Percentiles rank a stretch among this genome's conserved stretches.
Evolutionary conservation across 2,113 vertebrate genomes (phyloP).

Genomic region (Phyllopteryx taeniolatus): DNA sequence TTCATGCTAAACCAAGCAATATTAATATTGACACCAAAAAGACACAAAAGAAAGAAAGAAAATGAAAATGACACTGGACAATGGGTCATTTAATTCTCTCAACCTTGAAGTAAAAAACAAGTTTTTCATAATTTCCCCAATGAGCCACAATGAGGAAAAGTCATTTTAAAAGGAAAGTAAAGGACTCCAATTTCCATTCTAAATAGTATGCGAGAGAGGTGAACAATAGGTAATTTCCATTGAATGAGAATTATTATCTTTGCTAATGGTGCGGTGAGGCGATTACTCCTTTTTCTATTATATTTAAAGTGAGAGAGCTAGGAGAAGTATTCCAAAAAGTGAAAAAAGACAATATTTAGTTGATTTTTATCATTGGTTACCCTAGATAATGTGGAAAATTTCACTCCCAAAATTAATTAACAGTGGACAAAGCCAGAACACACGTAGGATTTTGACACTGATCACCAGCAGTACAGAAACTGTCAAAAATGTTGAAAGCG

Average conservation of each 20-base stretch:
- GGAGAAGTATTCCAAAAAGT: neutral
- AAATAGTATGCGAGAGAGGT: neutral
- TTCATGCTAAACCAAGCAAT: neutral
- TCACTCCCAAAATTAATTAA: neutral
- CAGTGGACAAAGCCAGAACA: neutral
- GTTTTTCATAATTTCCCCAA: neutral
- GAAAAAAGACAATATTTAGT: neutral
- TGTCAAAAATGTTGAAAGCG: slow-evolving; percentile 1
- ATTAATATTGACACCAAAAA: neutral
- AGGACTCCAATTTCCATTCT: neutral
- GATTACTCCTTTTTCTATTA: neutral
- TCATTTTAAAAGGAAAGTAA: neutral
- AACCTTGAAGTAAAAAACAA: neutral
- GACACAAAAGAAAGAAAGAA: neutral
- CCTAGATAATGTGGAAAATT: neutral
- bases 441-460: neutral
- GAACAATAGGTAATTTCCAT: neutral
- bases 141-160: neutral
- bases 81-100: neutral
- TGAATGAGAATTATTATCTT: neutral
- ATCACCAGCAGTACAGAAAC: neutral
- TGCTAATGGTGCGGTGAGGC: neutral
- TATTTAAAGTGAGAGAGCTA: neutral
- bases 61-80: neutral
- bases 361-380: neutral